These are phyloP conservation scores for Poeciliopsis gracilis DNA, from an alignment of 2,797 vertebrate species.

Conservation along the genomic window DNA sequence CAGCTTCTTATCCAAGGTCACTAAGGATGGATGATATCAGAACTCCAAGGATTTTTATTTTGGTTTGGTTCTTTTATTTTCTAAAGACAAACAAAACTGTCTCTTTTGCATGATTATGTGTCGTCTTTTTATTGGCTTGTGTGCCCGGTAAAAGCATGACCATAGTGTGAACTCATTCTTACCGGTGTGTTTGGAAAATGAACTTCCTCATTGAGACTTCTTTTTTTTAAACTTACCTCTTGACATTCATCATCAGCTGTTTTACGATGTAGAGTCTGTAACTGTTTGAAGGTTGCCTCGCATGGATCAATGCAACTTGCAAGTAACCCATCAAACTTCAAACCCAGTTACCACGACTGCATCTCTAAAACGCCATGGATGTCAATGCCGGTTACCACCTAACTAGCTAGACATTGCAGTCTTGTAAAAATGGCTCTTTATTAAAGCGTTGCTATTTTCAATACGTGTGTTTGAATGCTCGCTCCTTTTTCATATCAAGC, in stretches of 20 bases:
- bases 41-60: constrained; percentile 63
- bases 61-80: constrained; percentile 48
- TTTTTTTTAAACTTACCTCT: constrained; percentile 79
- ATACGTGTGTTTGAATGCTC: constrained; percentile 77
- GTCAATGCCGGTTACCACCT: constrained; percentile 75
- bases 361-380: constrained; percentile 77
- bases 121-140: constrained; percentile 83
- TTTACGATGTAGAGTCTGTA: constrained; percentile 73
- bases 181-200: constrained; percentile 77
- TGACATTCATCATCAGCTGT: constrained; percentile 79
- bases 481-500: constrained; percentile 76
- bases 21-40: constrained; percentile 75
- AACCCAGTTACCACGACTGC: constrained; percentile 72
- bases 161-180: constrained; percentile 81
- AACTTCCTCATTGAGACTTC: constrained; percentile 78
- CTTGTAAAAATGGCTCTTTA: constrained; percentile 82
- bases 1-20: constrained; percentile 82
- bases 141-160: constrained; percentile 83
- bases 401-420: constrained; percentile 80
- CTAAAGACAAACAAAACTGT: constrained; percentile 66
- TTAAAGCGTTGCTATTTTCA: constrained; percentile 83
- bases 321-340: constrained; percentile 76
- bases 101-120: constrained; percentile 82
- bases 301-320: constrained; percentile 76
- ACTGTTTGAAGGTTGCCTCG: constrained; percentile 77